Evolutionary conservation across 1,140 invertebrate species (phyloP).

Genomic region (Goniozus legneri): DNA sequence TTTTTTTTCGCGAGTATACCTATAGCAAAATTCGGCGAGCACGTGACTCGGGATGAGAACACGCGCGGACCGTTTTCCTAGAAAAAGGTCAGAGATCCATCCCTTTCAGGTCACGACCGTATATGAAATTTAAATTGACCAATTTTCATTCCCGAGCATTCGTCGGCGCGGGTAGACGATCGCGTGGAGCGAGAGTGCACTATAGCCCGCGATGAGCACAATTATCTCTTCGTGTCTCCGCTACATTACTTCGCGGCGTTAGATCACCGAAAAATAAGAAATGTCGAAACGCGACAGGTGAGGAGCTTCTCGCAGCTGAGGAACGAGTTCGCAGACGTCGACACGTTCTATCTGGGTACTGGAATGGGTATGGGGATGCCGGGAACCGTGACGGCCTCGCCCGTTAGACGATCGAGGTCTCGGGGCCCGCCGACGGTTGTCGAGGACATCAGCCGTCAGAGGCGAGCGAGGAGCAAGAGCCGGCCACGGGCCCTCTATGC

Average conservation of each 20-base stretch:
- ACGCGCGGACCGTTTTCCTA: constrained; percentile 12
- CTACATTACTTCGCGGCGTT: no score
- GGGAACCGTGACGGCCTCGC: constrained; percentile 57
- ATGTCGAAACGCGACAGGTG: constrained; percentile 58
- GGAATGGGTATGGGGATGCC: constrained; percentile 53
- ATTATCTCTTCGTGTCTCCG: no score
- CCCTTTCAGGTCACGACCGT: constrained; percentile 48
- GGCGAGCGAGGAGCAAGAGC: constrained; percentile 74
- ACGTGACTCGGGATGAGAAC: constrained; percentile 11
- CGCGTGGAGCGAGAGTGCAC: no score
- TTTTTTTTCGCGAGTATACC: no score
- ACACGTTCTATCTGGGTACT: constrained; percentile 82
- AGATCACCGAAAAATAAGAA: background rate
- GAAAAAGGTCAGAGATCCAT: constrained; percentile 48
- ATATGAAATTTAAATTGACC: constrained; percentile 52
- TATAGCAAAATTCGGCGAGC: background rate
- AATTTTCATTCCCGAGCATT: constrained; percentile 38
- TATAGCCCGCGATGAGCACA: no score
- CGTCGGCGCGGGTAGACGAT: no score
- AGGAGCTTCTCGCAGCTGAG: constrained; percentile 87
- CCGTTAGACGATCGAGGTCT: constrained; percentile 67
- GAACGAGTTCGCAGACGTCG: constrained; percentile 86
- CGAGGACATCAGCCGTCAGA: constrained; percentile 57
- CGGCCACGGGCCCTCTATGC: constrained; percentile 74
- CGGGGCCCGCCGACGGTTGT: constrained; percentile 58